Conservation (phyloP, 2,797 vertebrate genomes). For the Dendrocincla tyrannina region DNA sequence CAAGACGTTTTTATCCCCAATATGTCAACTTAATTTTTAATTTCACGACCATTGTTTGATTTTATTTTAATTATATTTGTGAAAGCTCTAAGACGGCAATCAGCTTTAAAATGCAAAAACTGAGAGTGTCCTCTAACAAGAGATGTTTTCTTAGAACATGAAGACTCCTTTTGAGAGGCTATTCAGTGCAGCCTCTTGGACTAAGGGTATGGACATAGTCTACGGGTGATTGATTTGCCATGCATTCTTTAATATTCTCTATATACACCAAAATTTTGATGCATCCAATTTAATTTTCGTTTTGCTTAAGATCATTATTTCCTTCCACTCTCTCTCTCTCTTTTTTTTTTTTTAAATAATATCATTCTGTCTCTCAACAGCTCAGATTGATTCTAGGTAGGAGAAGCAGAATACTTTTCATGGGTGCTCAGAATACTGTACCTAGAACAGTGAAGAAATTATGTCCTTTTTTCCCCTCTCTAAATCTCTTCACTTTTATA, state of each 20-base stretch:
- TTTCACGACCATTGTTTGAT: neutral
- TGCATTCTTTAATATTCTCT: neutral
- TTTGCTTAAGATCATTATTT: neutral
- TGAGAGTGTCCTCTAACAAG: neutral
- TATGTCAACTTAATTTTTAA: neutral
- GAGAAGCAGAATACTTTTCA: neutral
- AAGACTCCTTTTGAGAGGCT: neutral
- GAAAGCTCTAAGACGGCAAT: neutral
- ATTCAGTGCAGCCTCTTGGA: neutral
- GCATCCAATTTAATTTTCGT: neutral
- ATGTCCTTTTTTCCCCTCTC: rapidly evolving
- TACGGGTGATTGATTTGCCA: neutral
- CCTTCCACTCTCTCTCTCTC: neutral
- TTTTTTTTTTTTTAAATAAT: neutral
- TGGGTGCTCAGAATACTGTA: neutral
- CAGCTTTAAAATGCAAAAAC: neutral
- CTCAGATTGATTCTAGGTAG: neutral
- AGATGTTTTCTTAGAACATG: neutral
- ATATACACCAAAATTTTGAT: neutral
- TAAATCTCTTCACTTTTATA: neutral
- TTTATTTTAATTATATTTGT: neutral
- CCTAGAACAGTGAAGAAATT: neutral
- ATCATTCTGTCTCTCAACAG: neutral
- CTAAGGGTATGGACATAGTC: neutral
- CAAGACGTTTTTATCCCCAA: neutral